Evolutionary conservation across 2,888 invertebrate species (phyloP).

Genomic region (Cetonia aurata): DNA sequence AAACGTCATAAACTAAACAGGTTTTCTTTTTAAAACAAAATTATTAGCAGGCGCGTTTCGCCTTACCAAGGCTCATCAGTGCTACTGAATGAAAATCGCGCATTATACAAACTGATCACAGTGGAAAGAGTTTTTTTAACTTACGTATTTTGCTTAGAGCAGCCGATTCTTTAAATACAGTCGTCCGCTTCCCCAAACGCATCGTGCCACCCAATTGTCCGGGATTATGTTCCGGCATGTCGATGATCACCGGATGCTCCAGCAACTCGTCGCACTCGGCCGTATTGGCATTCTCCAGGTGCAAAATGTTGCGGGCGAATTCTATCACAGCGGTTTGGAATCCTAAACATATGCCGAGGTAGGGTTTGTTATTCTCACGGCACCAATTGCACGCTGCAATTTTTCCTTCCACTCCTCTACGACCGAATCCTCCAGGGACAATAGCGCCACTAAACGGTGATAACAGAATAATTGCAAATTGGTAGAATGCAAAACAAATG

Average conservation of each 20-base stretch:
- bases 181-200: conserved; percentile 94
- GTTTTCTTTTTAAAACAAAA: too few relatives aligned
- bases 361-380: conserved; percentile 88
- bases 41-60: too few relatives aligned
- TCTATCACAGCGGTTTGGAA: conserved; percentile 97
- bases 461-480: too few relatives aligned
- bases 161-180: conserved; percentile 77
- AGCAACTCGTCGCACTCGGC: conserved; percentile 86
- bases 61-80: too few relatives aligned
- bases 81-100: too few relatives aligned
- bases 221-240: conserved; percentile 98
- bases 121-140: conserved; percentile 56
- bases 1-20: too few relatives aligned
- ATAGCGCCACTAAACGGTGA: conserved; percentile 81
- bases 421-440: conserved; percentile 98
- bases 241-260: conserved; percentile 87
- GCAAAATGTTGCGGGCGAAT: conserved; percentile 88
- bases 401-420: conserved; percentile 96
- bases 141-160: conserved; percentile 74
- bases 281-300: conserved; percentile 83
- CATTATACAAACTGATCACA: too few relatives aligned
- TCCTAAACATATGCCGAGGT: conserved; percentile 97
- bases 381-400: conserved; percentile 95
- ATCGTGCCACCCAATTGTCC: conserved; percentile 97
- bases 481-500: too few relatives aligned